phyloP scores from a whole-genome alignment of 2,113 vertebrate species.

The Ophthalmolycus amberensis region DNA sequence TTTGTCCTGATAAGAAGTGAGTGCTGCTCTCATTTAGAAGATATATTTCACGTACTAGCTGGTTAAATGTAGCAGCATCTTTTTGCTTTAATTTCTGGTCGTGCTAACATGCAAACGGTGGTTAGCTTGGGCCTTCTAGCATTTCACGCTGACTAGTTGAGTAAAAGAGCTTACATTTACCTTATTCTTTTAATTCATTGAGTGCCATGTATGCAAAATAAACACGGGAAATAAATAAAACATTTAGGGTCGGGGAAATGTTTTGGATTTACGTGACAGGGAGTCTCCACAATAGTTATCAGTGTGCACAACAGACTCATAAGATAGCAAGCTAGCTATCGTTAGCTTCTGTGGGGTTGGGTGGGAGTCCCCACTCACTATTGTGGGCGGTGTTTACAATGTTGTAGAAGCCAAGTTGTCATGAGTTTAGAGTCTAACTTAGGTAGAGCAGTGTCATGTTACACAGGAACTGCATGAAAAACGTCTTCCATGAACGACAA shows the following conservation, averaged over 20 bases:
- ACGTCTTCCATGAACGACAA: conserved; percentile 8
- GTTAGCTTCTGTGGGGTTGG: conserved; percentile 27
- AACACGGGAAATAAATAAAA: rapidly evolving
- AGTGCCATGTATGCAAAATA: rapidly evolving
- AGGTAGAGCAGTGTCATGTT: conserved; percentile 31
- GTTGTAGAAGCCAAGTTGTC: conserved; percentile 15
- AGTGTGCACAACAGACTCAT: neutral
- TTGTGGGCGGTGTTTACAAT: conserved; percentile 25
- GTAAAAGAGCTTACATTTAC: neutral
- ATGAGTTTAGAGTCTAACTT: neutral
- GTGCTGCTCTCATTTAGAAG: conserved; percentile 15
- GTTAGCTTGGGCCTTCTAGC: conserved; percentile 62
- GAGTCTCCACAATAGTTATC: neutral
- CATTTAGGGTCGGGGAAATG: rapidly evolving
- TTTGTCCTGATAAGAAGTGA: conserved; percentile 98
- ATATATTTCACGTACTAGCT: rapidly evolving
- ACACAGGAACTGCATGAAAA: neutral
- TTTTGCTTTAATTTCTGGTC: neutral
- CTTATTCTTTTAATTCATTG: rapidly evolving
- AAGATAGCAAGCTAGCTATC: conserved; percentile 17
- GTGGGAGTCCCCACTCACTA: neutral
- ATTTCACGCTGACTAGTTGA: conserved; percentile 19
- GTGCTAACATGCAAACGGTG: conserved; percentile 31
- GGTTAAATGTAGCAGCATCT: rapidly evolving
- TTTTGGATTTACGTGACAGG: rapidly evolving